These are phyloP conservation scores for Drosophila funebris DNA, from an alignment of 1,140 invertebrate genomes.

Conservation along the genomic window DNA sequence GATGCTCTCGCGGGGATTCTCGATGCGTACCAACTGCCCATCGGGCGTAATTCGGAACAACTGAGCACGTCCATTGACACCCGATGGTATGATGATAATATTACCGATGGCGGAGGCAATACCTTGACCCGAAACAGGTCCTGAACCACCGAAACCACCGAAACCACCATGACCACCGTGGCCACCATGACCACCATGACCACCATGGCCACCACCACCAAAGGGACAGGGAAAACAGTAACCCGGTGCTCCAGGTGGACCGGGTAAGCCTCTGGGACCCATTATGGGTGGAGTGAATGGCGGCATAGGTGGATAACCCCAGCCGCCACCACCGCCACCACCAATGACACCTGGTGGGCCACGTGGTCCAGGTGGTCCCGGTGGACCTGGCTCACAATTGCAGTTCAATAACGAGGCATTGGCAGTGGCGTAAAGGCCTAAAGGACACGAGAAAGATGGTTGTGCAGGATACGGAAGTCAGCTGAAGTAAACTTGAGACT, in stretches of 20 bases:
- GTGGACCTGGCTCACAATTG: conserved; percentile 59
- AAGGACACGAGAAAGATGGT: background rate
- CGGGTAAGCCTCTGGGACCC: conserved; percentile 42
- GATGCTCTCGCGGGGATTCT: conserved; percentile 43
- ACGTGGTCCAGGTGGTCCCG: conserved; percentile 36
- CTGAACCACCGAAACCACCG: background rate
- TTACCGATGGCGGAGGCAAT: conserved; percentile 58
- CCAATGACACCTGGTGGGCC: conserved; percentile 3
- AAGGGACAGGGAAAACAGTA: conserved; percentile 39
- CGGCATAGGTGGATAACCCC: conserved; percentile 23
- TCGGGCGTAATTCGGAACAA: conserved; percentile 64
- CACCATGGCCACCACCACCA: conserved; percentile 6
- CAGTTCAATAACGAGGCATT: conserved; percentile 59
- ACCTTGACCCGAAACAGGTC: conserved; percentile 14
- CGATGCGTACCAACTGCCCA: conserved; percentile 55
- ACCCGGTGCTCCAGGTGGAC: conserved; percentile 59
- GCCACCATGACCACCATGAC: background rate
- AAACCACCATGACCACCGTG: background rate
- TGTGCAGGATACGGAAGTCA: background rate
- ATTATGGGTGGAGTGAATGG: conserved; percentile 18
- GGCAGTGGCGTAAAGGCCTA: conserved; percentile 36
- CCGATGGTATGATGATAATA: conserved; percentile 57
- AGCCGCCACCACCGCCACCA: conserved; percentile 8
- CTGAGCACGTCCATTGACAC: conserved; percentile 45
- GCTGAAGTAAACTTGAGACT: conserved; percentile 3